Percentiles rank a stretch among this genome's conserved stretches.
Conservation (phyloP, 2,113 vertebrate genomes). For the Salvelinus namaycush region DNA sequence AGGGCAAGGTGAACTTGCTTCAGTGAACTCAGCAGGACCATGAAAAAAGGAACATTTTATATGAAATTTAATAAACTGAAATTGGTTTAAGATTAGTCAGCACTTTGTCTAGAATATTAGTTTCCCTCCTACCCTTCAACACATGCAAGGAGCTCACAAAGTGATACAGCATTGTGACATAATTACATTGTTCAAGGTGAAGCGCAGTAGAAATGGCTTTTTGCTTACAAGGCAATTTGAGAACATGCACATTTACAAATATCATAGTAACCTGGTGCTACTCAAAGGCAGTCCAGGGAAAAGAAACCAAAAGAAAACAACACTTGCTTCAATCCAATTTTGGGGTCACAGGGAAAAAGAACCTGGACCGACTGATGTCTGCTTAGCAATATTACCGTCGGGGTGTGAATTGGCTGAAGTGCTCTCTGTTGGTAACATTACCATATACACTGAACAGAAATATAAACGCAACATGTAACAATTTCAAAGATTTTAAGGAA, state of each 20-base stretch:
- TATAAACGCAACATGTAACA: neutral
- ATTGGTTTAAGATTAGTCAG: slow-evolving; percentile 84
- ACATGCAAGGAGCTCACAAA: slow-evolving; percentile 49
- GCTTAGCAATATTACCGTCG: neutral
- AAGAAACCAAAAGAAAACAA: slow-evolving; percentile 14
- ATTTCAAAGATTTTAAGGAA: too few relatives aligned
- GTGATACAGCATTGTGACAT: slow-evolving; percentile 42
- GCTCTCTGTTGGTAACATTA: slow-evolving; percentile 45
- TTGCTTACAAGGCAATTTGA: slow-evolving; percentile 53
- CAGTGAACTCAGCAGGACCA: slow-evolving; percentile 46
- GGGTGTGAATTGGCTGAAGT: slow-evolving; percentile 22
- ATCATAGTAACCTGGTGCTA: slow-evolving; percentile 20
- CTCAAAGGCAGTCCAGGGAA: slow-evolving; percentile 25
- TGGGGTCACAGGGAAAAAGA: slow-evolving; percentile 18
- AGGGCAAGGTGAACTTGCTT: slow-evolving; percentile 31
- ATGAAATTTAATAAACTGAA: slow-evolving; percentile 87
- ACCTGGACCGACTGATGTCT: neutral
- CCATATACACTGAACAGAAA: slow-evolving; percentile 8
- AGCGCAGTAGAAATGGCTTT: slow-evolving; percentile 40
- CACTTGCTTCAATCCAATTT: slow-evolving; percentile 13
- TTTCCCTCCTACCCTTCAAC: slow-evolving; percentile 54
- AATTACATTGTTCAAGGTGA: slow-evolving; percentile 54
- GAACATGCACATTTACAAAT: slow-evolving; percentile 47
- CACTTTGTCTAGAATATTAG: slow-evolving; percentile 78
- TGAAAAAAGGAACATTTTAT: slow-evolving; percentile 70